Conservation (phyloP, 2,888 invertebrate species). For the Meta bourneti region DNA sequence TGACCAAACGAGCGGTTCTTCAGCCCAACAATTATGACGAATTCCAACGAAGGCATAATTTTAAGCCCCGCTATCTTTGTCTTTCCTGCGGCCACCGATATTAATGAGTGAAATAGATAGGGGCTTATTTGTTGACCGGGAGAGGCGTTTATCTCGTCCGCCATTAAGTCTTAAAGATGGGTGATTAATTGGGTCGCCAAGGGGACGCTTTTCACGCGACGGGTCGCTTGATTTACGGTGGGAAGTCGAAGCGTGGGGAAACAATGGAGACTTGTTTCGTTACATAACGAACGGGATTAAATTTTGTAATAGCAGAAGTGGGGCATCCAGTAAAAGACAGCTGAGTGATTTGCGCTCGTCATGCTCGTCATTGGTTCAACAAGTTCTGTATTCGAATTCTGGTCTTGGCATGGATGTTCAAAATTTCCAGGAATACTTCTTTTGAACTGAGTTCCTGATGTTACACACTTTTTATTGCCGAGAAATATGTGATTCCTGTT, state of each 20-base stretch:
- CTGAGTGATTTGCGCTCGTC: too few relatives aligned
- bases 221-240: background rate
- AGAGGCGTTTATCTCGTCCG: conserved; percentile 3
- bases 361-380: too few relatives aligned
- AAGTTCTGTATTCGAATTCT: too few relatives aligned
- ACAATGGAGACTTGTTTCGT: background rate
- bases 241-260: background rate
- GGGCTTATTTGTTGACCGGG: conserved; percentile 35
- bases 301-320: too few relatives aligned
- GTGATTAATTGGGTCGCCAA: conserved; percentile 18
- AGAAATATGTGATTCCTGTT: too few relatives aligned
- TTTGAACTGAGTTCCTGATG: too few relatives aligned
- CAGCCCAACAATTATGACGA: conserved; percentile 55
- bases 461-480: too few relatives aligned
- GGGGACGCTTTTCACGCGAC: background rate
- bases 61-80: conserved; percentile 14
- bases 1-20: conserved; percentile 35
- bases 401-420: too few relatives aligned
- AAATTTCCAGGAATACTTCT: too few relatives aligned
- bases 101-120: conserved; percentile 35
- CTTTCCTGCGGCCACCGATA: conserved; percentile 8
- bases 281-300: background rate
- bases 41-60: conserved; percentile 31
- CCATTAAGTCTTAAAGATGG: conserved; percentile 49
- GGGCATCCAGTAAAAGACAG: too few relatives aligned